Evolutionary conservation across 2,888 invertebrate species (phyloP).

Genomic region (Dimorphilus gyrociliatus): DNA sequence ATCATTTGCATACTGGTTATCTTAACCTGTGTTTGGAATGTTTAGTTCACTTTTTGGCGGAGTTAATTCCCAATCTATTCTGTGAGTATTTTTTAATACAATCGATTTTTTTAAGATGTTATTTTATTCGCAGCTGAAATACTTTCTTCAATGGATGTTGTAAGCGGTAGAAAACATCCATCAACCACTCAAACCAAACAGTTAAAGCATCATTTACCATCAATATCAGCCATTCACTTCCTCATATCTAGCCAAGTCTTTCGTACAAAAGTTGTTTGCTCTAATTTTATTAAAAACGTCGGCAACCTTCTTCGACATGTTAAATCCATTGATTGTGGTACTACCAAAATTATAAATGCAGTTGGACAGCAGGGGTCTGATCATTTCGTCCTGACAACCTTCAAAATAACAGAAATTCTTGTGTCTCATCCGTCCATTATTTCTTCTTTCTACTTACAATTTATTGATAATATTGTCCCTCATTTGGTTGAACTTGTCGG

Average conservation of each 20-base stretch:
- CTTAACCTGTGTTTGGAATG: conserved; percentile 25
- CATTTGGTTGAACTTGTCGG: conserved; percentile 24
- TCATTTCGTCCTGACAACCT: conserved; percentile 30
- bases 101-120: too few relatives aligned
- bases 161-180: conserved; percentile 33
- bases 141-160: conserved; percentile 23
- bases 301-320: conserved; percentile 25
- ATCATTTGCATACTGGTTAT: conserved; percentile 19
- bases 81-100: neutral
- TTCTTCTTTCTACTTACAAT: conserved; percentile 19
- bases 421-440: conserved; percentile 31
- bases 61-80: conserved; percentile 13
- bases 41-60: conserved; percentile 20
- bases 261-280: conserved; percentile 23
- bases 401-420: conserved; percentile 28
- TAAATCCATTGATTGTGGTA: conserved; percentile 25
- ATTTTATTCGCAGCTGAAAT: conserved; percentile 30
- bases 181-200: conserved; percentile 31
- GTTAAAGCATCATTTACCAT: conserved; percentile 24
- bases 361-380: conserved; percentile 28
- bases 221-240: conserved; percentile 26
- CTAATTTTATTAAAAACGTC: conserved; percentile 23
- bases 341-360: conserved; percentile 30
- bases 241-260: conserved; percentile 31
- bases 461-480: conserved; percentile 27